Evolutionary conservation across 2,113 vertebrate species (phyloP), one percentile per base, ranked within the genome.

Genomic region (Salminus brasiliensis): DNA sequence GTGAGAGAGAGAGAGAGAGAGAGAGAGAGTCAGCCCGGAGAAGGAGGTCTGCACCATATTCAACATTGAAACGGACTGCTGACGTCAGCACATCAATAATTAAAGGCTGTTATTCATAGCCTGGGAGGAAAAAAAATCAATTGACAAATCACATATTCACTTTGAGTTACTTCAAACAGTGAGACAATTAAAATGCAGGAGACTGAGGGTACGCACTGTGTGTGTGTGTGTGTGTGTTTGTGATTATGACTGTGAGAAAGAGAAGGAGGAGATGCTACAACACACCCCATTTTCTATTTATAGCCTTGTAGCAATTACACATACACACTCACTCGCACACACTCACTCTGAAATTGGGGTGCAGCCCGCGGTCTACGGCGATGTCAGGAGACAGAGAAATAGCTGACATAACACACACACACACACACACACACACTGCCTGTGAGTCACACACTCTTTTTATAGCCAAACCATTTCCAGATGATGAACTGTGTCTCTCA

Each of bases 81-180:
- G 92, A 93, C 90, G 92, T 94, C 92, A 93, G 91, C 78, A 78
- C 91, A 93, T 94, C 88, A 93, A 95, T 93, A 93, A 93, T 94
- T 92, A 91, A 93, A 89, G 89, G 84, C 78, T 91, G 93, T 93
- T 94, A 94, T 95, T 94, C 92, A 94, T 94, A 93, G 92, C 91
- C 91, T 89, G 87, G 82, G 88, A 88, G 89, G 81, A 87, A 90
- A 91, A 89, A 91, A 87, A 93, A 92, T 93, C 92, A 92, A 94
- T 93, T 92, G 93, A 93, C 92, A 92, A 94, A 93, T 94, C 89
- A 90, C 89, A 93, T 91, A 93, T 93, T 93, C 92, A 91, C 92
- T 94, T 91, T 91, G 91, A 92, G 90, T 91, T 91, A 88, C 89
- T 92, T 93, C 91, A 93, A 91, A 92, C 85, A 85, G 81, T 67